Conservation (phyloP, 2,888 invertebrate species). For the Cryptocephalus primarius region DNA sequence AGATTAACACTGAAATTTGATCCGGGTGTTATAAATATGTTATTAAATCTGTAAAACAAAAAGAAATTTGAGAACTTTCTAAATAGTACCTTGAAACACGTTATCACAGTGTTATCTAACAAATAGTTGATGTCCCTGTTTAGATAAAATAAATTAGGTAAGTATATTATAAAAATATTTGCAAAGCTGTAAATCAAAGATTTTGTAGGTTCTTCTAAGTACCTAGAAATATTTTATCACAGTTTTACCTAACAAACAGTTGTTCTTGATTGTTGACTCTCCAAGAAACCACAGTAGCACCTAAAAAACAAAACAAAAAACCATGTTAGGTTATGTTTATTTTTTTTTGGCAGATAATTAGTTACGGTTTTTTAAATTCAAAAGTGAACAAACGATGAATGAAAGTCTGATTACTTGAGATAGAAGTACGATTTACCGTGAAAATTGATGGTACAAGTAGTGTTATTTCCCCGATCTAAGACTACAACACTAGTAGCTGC, state of each 20-base stretch:
- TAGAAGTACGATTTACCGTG: slow-evolving; percentile 59
- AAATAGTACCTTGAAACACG: too few species aligned
- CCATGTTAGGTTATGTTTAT: slow-evolving; percentile 25
- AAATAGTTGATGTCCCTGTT: too few species aligned
- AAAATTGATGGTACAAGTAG: slow-evolving; percentile 92
- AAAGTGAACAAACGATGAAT: not conserved
- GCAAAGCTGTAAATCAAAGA: too few species aligned
- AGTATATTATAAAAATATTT: too few species aligned
- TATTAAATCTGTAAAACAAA: too few species aligned
- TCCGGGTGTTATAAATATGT: too few species aligned
- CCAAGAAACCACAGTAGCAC: slow-evolving; percentile 95
- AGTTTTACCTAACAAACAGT: slow-evolving; percentile 83
- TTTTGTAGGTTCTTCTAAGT: too few species aligned
- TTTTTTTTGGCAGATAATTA: slow-evolving; percentile 11
- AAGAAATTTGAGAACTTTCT: too few species aligned
- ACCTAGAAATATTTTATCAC: too few species aligned
- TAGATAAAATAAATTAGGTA: too few species aligned
- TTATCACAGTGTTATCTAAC: too few species aligned
- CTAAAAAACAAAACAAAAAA: slow-evolving; percentile 42
- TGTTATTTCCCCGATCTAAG: slow-evolving; percentile 90
- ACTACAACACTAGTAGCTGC: slow-evolving; percentile 91
- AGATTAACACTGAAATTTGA: too few species aligned
- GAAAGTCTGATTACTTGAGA: not conserved
- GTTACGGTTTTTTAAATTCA: slow-evolving; percentile 4
- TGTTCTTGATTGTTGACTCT: slow-evolving; percentile 93